phyloP scores from a whole-genome alignment of 2,797 vertebrate genomes.

The Phyllotis vaccarum region DNA sequence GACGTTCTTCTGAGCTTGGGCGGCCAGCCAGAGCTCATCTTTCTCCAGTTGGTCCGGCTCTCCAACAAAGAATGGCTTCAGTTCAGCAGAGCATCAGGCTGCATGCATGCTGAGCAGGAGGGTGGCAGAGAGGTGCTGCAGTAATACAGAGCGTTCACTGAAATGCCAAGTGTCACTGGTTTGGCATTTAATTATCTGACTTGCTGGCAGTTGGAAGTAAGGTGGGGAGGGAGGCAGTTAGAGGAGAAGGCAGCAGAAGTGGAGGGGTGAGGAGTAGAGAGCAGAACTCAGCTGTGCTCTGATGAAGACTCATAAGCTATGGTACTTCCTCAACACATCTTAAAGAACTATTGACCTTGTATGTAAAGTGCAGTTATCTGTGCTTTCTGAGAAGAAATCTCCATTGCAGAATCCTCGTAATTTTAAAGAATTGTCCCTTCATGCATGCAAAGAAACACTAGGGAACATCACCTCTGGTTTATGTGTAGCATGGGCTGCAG shows the following conservation, averaged over 20 bases:
- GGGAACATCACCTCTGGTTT: neutral
- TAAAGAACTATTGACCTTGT: neutral
- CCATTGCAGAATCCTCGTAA: neutral
- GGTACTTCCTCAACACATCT: conserved; percentile 50
- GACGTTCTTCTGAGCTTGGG: conserved; percentile 11
- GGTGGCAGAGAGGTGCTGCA: conserved; percentile 71
- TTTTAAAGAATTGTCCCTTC: neutral
- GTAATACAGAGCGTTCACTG: conserved; percentile 79
- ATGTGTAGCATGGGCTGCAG: neutral
- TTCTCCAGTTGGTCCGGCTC: conserved; percentile 49
- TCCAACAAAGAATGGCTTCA: conserved; percentile 71
- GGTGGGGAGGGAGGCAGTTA: neutral
- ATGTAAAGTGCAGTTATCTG: neutral
- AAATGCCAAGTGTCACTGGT: conserved; percentile 86
- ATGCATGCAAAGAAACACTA: neutral
- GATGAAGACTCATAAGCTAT: conserved; percentile 63
- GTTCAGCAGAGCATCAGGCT: conserved; percentile 2
- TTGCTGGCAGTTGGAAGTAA: conserved; percentile 81
- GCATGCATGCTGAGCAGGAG: conserved; percentile 71
- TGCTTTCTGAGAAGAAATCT: conserved; percentile 55
- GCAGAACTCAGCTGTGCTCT: conserved; percentile 71
- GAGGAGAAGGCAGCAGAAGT: neutral
- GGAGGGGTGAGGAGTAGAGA: conserved; percentile 71
- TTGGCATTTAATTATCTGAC: conserved; percentile 88
- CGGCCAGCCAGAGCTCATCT: neutral